A percentile compares a stretch with the other conserved stretches of the same genome.
Conservation (phyloP, 2,888 invertebrate genomes). For the Melinopterus prodromus region DNA sequence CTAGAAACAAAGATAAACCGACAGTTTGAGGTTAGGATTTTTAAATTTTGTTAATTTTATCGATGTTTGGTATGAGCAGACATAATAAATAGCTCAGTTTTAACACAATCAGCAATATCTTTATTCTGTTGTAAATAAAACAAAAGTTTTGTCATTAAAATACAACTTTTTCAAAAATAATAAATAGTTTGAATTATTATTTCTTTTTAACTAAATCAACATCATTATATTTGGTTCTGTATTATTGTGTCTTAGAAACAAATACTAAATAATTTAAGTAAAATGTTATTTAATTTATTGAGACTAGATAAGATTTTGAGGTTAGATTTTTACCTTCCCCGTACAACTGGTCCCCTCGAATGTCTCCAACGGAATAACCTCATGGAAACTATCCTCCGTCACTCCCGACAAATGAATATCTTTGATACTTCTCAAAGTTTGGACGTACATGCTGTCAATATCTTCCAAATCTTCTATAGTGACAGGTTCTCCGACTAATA, state of each 20-base stretch:
- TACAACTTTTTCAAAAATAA: no score
- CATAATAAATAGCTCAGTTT: no score
- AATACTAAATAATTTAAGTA: no score
- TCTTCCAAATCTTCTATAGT: slow-evolving; percentile 70
- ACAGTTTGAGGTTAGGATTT: background rate
- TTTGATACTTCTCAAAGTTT: slow-evolving; percentile 67
- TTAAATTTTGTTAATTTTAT: background rate
- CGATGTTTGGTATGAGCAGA: no score
- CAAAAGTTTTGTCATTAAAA: no score
- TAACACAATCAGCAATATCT: no score
- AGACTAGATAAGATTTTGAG: background rate
- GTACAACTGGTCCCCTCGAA: slow-evolving; percentile 70
- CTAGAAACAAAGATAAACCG: slow-evolving; percentile 46
- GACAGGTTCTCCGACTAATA: slow-evolving; percentile 67
- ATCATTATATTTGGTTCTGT: no score
- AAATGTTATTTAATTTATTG: no score
- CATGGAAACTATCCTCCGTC: slow-evolving; percentile 67
- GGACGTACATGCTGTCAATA: slow-evolving; percentile 66
- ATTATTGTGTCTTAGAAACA: no score
- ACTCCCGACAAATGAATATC: slow-evolving; percentile 69
- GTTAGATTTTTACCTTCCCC: slow-evolving; percentile 58
- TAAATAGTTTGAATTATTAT: background rate
- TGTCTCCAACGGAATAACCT: slow-evolving; percentile 69
- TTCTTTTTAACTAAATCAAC: no score
- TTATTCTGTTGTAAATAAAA: no score